Percentiles rank a stretch among this genome's conserved stretches.
Evolutionary conservation across 2,888 invertebrate genomes (phyloP).

Genomic region (Enoplolaimus lenunculus): DNA sequence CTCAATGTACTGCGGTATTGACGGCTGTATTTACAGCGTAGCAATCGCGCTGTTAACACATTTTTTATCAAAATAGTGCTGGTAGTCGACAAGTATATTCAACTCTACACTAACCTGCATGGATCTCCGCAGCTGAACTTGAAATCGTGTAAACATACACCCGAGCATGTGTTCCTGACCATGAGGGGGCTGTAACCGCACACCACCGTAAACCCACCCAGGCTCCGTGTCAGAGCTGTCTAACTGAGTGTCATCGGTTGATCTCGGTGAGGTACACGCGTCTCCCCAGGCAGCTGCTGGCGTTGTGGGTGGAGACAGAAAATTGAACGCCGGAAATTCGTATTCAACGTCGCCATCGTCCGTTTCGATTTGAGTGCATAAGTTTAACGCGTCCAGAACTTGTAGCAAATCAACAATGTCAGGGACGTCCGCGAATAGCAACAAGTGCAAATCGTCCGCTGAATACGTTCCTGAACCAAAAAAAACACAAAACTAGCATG

Average conservation of each 20-base stretch:
- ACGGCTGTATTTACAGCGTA: neutral
- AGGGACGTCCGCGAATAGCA: slow-evolving; percentile 52
- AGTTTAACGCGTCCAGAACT: slow-evolving; percentile 54
- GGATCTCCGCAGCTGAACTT: slow-evolving; percentile 51
- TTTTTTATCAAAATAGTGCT: too few relatives aligned
- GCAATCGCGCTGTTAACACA: too few relatives aligned
- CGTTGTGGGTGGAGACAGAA: slow-evolving; percentile 30
- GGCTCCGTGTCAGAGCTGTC: slow-evolving; percentile 27
- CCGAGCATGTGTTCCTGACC: slow-evolving; percentile 50
- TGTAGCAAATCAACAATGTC: slow-evolving; percentile 56
- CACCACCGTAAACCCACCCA: slow-evolving; percentile 50
- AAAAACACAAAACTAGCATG: too few relatives aligned
- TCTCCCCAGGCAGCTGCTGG: slow-evolving; percentile 29
- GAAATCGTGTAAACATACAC: slow-evolving; percentile 54
- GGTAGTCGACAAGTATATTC: too few relatives aligned
- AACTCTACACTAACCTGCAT: too few relatives aligned
- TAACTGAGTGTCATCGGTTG: slow-evolving; percentile 24
- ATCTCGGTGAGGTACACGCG: neutral
- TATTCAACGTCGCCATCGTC: slow-evolving; percentile 57
- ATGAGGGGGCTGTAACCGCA: slow-evolving; percentile 51
- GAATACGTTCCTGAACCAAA: slow-evolving; percentile 63
- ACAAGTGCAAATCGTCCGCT: slow-evolving; percentile 56
- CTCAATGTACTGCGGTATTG: neutral
- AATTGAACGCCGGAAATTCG: slow-evolving; percentile 57
- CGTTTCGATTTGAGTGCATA: slow-evolving; percentile 56